phyloP scores from a whole-genome alignment of 64 coral and sea anemone species.

The Actinia equina region DNA sequence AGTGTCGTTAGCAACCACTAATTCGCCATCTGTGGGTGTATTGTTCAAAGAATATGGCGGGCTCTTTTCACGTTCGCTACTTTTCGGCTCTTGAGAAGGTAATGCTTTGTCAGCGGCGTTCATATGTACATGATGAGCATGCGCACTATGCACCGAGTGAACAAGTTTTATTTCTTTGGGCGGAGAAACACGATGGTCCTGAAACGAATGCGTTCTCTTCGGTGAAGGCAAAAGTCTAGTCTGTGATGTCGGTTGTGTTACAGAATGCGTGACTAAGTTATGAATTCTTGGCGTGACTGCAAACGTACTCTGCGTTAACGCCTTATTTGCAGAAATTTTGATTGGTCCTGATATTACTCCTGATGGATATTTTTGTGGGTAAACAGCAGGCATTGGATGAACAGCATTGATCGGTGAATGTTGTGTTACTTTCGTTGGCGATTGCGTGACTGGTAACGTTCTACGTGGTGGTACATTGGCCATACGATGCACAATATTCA shows the following conservation, averaged over 20 bases:
- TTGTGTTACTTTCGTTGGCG: neutral
- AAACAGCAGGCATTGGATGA: neutral
- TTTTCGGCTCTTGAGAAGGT: neutral
- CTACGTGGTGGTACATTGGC: neutral
- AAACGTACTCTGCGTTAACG: neutral
- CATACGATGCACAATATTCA: conserved; percentile 1
- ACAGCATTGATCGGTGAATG: neutral
- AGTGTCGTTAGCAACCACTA: neutral
- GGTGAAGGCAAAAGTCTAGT: neutral
- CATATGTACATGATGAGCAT: neutral
- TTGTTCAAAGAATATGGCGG: neutral
- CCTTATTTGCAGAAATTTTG: neutral
- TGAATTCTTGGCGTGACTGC: neutral
- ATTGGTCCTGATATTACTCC: neutral
- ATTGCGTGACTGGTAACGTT: conserved; percentile 9
- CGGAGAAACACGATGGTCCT: neutral
- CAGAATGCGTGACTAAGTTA: neutral
- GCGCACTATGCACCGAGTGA: neutral
- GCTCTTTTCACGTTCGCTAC: neutral
- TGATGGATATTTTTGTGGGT: neutral
- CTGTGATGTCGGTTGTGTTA: neutral
- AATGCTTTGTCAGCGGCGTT: neutral
- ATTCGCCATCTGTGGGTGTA: neutral
- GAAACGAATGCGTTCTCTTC: neutral
- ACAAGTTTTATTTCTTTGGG: neutral